Evolutionary conservation across 2,888 invertebrate species (phyloP).

Genomic region (Carcina quercana): DNA sequence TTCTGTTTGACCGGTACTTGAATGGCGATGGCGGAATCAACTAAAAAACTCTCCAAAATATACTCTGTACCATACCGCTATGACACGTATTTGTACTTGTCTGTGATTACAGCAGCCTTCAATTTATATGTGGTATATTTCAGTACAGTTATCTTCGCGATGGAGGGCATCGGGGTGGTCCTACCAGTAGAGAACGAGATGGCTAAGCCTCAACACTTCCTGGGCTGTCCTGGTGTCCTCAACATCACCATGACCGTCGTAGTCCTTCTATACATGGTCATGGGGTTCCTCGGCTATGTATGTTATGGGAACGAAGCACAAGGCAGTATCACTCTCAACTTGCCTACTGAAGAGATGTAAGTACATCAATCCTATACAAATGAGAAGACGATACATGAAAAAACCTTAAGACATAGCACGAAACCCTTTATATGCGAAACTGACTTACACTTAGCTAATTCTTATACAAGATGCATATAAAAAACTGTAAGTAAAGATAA

Average conservation of each 20-base stretch:
- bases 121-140: slow-evolving; percentile 25
- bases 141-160: slow-evolving; percentile 96
- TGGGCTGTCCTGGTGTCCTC: slow-evolving; percentile 88
- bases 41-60: too few relatives aligned
- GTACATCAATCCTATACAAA: too few relatives aligned
- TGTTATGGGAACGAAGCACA: slow-evolving; percentile 82
- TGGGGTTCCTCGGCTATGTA: slow-evolving; percentile 93
- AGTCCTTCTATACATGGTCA: slow-evolving; percentile 83
- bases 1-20: too few relatives aligned
- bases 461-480: too few relatives aligned
- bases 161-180: slow-evolving; percentile 96
- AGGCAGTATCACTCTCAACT: slow-evolving; percentile 89
- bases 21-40: too few relatives aligned
- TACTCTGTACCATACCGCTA: too few relatives aligned
- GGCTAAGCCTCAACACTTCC: slow-evolving; percentile 86
- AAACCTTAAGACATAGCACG: too few relatives aligned
- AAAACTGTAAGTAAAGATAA: too few relatives aligned
- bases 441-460: too few relatives aligned
- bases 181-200: slow-evolving; percentile 95
- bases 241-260: slow-evolving; percentile 92
- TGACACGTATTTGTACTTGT: too few relatives aligned
- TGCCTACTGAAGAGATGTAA: slow-evolving; percentile 80
- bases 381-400: not conserved
- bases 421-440: too few relatives aligned
- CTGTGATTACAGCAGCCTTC: too few relatives aligned